Evolutionary conservation across 2,797 vertebrate genomes (phyloP).

Genomic region (Carapus acus): DNA sequence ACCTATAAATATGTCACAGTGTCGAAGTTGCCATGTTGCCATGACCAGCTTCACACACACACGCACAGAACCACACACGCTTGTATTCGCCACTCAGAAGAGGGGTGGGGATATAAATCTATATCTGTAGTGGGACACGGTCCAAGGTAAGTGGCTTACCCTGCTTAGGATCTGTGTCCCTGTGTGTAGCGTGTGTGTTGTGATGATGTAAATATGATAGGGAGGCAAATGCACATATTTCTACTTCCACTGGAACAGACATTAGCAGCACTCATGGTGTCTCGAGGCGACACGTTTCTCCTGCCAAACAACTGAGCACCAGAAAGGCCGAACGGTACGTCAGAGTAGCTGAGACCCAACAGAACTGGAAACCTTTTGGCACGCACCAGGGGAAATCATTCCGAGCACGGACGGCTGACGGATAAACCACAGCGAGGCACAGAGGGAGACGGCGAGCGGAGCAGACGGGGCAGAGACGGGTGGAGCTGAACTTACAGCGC

Average conservation of each 20-base stretch:
- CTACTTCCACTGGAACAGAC: slow-evolving; percentile 40
- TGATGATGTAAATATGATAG: slow-evolving; percentile 37
- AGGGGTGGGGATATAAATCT: slow-evolving; percentile 38
- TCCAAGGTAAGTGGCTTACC: slow-evolving; percentile 48
- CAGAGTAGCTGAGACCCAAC: slow-evolving; percentile 6
- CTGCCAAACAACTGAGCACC: slow-evolving; percentile 10
- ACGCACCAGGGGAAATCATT: slow-evolving; percentile 3
- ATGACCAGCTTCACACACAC: slow-evolving; percentile 3
- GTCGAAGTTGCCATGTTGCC: neutral
- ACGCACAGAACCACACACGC: neutral
- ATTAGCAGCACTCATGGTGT: slow-evolving; percentile 38
- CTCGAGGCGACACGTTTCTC: slow-evolving; percentile 11
- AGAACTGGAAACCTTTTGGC: slow-evolving; percentile 22
- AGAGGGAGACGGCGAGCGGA: slow-evolving; percentile 10
- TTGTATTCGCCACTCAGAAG: slow-evolving; percentile 25
- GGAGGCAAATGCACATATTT: slow-evolving; percentile 37
- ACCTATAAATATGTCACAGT: slow-evolving; percentile 25
- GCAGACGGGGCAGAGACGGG: slow-evolving; percentile 2
- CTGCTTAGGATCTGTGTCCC: slow-evolving; percentile 6
- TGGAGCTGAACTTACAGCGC: slow-evolving; percentile 4
- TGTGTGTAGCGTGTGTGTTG: slow-evolving; percentile 14
- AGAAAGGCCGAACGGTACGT: slow-evolving; percentile 12
- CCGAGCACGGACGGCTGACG: slow-evolving; percentile 3
- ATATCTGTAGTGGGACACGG: slow-evolving; percentile 49
- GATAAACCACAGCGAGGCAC: slow-evolving; percentile 13